Evolutionary conservation across 37 sponge, comb jelly and placozoan genomes (phyloP).

Genomic region (Spongilla lacustris): DNA sequence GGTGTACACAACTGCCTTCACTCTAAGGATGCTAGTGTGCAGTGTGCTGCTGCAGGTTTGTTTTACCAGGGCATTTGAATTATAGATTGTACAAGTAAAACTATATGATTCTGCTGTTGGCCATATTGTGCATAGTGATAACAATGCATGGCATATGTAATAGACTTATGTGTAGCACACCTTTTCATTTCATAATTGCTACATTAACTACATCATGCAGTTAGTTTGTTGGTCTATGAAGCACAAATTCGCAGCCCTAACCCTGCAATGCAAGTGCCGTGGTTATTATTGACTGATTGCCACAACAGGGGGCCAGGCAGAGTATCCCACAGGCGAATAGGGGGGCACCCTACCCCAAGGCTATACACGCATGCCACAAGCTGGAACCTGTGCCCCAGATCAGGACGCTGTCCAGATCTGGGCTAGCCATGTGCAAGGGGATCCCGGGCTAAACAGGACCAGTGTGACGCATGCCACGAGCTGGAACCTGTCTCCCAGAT

Average conservation of each 20-base stretch:
- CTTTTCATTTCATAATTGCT: too few species aligned
- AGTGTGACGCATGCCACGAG: background rate
- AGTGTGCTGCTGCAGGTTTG: background rate
- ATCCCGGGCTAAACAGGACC: background rate
- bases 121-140: too few species aligned
- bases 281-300: background rate
- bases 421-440: too few species aligned
- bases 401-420: background rate
- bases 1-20: slow-evolving; percentile 37
- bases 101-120: too few species aligned
- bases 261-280: background rate
- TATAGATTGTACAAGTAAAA: too few species aligned
- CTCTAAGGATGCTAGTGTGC: slow-evolving; percentile 42
- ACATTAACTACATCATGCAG: background rate
- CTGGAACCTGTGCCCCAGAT: background rate
- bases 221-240: background rate
- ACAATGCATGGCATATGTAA: too few species aligned
- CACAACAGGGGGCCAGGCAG: slow-evolving; percentile 1
- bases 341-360: background rate
- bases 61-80: too few species aligned
- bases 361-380: background rate
- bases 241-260: background rate
- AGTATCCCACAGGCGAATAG: background rate
- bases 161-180: too few species aligned
- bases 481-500: background rate